Evolutionary conservation across 2,113 vertebrate species (phyloP).

Genomic region (Dascyllus trimaculatus): DNA sequence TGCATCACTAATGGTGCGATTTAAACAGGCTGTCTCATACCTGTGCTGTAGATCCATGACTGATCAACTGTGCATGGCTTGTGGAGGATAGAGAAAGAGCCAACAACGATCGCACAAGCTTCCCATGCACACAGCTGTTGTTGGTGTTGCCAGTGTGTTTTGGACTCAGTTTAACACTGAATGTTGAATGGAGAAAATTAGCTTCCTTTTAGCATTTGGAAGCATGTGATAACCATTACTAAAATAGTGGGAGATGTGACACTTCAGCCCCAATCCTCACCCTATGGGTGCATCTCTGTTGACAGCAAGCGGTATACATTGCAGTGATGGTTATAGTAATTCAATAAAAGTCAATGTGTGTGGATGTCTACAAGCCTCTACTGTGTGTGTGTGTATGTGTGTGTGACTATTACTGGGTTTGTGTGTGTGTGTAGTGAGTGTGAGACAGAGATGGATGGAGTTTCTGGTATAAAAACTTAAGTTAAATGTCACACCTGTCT

Average conservation of each 20-base stretch:
- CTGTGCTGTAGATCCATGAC: background rate
- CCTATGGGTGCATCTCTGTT: too few relatives aligned
- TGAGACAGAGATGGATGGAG: conserved; percentile 79
- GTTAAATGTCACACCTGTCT: conserved; percentile 87
- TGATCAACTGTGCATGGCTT: background rate
- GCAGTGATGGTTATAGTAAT: background rate
- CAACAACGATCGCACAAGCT: background rate
- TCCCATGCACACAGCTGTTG: background rate
- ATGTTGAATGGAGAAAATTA: background rate
- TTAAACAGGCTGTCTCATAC: background rate
- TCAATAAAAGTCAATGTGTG: background rate
- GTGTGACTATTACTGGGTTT: background rate
- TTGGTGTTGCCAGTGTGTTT: background rate
- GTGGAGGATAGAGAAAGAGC: background rate
- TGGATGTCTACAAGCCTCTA: background rate
- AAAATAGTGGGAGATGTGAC: background rate
- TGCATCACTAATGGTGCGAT: background rate
- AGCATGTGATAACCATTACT: background rate
- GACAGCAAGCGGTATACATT: background rate
- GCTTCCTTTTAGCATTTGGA: background rate
- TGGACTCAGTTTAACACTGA: background rate
- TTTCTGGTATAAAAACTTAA: conserved; percentile 76
- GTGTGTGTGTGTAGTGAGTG: conserved; percentile 14
- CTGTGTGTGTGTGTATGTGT: background rate
- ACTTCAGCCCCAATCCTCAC: background rate